phyloP scores from a whole-genome alignment of 2,888 invertebrate species.

The Drosophila affinis region DNA sequence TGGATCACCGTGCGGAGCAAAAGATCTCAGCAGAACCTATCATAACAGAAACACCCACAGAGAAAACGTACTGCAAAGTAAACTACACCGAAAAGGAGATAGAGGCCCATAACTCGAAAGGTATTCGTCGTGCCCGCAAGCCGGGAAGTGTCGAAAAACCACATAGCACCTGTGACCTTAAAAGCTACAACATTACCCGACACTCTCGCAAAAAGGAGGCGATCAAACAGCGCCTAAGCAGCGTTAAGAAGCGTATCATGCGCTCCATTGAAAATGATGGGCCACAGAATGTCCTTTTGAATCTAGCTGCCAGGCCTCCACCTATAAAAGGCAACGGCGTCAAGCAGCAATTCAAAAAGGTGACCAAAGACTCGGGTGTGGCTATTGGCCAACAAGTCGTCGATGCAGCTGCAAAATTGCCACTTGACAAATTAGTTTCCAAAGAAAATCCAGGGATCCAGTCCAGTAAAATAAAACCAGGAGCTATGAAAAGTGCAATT shows the following conservation, averaged over 20 bases:
- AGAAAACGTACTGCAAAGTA: neutral
- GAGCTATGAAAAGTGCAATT: too few relatives aligned
- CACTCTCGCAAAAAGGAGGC: constrained; percentile 49
- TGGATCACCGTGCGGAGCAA: too few relatives aligned
- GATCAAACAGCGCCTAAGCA: constrained; percentile 39
- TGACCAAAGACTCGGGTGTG: neutral
- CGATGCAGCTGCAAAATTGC: neutral
- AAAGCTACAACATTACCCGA: constrained; percentile 61
- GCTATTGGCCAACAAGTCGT: too few relatives aligned
- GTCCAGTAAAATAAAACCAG: neutral
- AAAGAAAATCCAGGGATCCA: constrained; percentile 9
- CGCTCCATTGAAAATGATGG: constrained; percentile 38
- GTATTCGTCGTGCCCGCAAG: neutral
- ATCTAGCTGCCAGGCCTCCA: neutral
- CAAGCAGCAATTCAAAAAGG: neutral
- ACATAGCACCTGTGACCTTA: constrained; percentile 46
- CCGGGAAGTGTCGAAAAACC: constrained; percentile 6
- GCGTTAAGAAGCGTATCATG: constrained; percentile 64
- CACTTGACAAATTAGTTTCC: neutral
- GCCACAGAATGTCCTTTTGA: neutral
- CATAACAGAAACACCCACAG: neutral
- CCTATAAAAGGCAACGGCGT: neutral
- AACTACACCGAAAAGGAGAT: neutral
- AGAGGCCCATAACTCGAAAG: neutral
- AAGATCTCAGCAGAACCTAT: too few relatives aligned